Conservation (phyloP, 2,888 invertebrate genomes). For the Schizotus pectinicornis region DNA sequence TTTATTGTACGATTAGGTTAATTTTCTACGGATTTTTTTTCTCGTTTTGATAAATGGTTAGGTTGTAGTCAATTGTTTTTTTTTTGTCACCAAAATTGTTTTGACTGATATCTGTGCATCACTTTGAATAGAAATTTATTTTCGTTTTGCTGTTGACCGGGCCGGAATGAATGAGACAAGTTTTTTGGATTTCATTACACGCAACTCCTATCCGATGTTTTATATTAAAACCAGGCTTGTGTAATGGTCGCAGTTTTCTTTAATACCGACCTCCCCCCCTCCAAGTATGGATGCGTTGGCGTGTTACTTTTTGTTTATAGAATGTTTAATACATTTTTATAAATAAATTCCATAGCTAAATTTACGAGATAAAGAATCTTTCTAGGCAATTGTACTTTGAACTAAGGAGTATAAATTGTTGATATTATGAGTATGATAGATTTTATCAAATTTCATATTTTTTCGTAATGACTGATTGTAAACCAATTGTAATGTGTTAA, state of each 20-base stretch:
- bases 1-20: too few species aligned
- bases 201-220: constrained; percentile 4
- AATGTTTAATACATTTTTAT: neutral
- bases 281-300: neutral
- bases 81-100: neutral
- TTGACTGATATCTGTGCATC: too few species aligned
- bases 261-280: neutral
- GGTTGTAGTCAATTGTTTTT: neutral
- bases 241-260: constrained; percentile 1
- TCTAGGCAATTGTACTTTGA: constrained; percentile 18
- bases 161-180: neutral
- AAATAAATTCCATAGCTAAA: neutral
- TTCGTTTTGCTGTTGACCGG: constrained; percentile 1
- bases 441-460: constrained; percentile 18
- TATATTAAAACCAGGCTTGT: constrained; percentile 19
- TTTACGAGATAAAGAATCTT: neutral
- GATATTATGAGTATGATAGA: constrained; percentile 15
- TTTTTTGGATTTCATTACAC: neutral
- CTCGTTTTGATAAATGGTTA: neutral
- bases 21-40: neutral
- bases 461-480: constrained; percentile 18
- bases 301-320: neutral
- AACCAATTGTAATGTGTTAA: constrained; percentile 6
- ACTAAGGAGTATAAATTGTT: constrained; percentile 16
- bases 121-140: constrained; percentile 13